Percentiles rank a stretch among this genome's conserved stretches.
These are phyloP conservation scores for Ennomos quercinarius DNA, from an alignment of 2,888 invertebrate species.

Conservation along the genomic window DNA sequence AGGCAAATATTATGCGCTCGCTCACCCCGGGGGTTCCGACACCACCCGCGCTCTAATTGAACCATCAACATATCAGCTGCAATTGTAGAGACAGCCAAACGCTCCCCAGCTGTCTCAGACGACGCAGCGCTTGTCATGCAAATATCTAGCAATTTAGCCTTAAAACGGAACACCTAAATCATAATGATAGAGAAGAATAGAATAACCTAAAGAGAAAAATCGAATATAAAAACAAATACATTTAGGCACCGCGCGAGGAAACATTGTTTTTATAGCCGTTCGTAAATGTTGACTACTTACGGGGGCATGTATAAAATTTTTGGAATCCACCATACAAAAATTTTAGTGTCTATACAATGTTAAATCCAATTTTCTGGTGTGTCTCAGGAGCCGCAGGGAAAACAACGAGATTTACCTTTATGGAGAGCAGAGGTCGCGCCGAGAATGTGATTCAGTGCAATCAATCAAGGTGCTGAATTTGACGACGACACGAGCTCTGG, in stretches of 20 bases:
- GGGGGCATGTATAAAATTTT: conserved; percentile 56
- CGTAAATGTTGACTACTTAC: conserved; percentile 60
- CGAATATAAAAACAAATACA: conserved; percentile 46
- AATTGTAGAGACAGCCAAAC: conserved; percentile 43
- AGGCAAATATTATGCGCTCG: conserved; percentile 56
- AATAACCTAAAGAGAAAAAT: conserved; percentile 40
- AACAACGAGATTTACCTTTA: conserved; percentile 56
- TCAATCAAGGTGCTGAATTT: conserved; percentile 57
- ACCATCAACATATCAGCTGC: conserved; percentile 61
- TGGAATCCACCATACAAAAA: conserved; percentile 52
- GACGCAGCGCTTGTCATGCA: conserved; percentile 40
- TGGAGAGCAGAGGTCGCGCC: conserved; percentile 45
- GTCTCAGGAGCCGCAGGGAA: conserved; percentile 40
- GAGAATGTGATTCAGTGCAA: conserved; percentile 52
- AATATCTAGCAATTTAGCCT: conserved; percentile 25
- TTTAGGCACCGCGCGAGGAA: conserved; percentile 48
- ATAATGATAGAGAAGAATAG: conserved; percentile 29
- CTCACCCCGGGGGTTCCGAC: conserved; percentile 45
- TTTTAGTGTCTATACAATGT: conserved; percentile 58
- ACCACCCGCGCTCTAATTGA: conserved; percentile 62
- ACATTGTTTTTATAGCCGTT: conserved; percentile 60
- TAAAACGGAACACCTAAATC: conserved; percentile 17
- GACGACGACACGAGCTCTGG: conserved; percentile 38
- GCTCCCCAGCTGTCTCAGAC: conserved; percentile 45
- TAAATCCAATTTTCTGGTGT: conserved; percentile 63